Evolutionary conservation across 2,888 invertebrate species (phyloP).

Genomic region (Caenorhabditis virilis): DNA sequence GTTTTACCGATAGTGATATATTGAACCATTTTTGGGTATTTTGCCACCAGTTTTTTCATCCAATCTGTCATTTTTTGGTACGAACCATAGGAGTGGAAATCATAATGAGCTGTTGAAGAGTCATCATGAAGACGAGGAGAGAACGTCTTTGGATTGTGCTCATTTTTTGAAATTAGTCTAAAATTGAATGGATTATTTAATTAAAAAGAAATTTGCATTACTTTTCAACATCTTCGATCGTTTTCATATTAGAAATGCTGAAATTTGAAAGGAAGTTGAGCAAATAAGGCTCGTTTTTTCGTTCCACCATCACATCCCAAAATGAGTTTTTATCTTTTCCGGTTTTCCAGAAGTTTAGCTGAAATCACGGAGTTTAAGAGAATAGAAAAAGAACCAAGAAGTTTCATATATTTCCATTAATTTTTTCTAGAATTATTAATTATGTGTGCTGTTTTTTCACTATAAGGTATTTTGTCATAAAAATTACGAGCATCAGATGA

Average conservation of each 20-base stretch:
- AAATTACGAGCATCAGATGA: no score
- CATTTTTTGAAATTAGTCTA: conserved; percentile 30
- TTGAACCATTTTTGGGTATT: conserved; percentile 58
- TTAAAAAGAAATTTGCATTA: conserved; percentile 15
- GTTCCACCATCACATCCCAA: conserved; percentile 78
- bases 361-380: conserved; percentile 8
- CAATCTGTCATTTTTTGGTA: conserved; percentile 52
- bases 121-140: conserved; percentile 36
- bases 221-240: conserved; percentile 65
- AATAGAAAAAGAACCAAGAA: background rate
- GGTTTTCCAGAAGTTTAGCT: conserved; percentile 75
- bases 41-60: conserved; percentile 60
- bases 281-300: conserved; percentile 70
- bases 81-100: conserved; percentile 47
- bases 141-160: conserved; percentile 13
- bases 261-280: conserved; percentile 31
- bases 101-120: conserved; percentile 30
- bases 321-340: conserved; percentile 73
- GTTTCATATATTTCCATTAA: no score
- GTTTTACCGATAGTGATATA: conserved; percentile 63
- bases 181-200: background rate
- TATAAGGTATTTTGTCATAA: no score
- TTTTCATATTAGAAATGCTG: conserved; percentile 49
- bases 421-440: no score
- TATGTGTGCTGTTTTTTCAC: no score